A percentile compares a stretch with the other conserved stretches of the same genome.
These are phyloP conservation scores for Prietella phreatophila DNA, from an alignment of 2,113 vertebrate species.

Conservation along the genomic window DNA sequence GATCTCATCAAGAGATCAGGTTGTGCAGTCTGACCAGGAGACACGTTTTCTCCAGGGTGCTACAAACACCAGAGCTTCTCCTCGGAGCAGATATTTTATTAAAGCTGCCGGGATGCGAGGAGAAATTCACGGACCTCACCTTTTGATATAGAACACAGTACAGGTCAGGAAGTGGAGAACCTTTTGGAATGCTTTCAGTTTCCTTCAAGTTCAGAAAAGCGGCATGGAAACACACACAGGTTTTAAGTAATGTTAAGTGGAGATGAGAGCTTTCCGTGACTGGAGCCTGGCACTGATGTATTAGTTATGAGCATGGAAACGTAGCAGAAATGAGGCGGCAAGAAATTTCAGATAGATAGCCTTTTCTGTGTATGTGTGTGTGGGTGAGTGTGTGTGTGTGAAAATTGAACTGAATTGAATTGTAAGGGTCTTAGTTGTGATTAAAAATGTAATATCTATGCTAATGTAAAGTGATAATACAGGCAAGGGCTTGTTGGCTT, in stretches of 20 bases:
- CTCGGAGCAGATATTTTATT: not conserved
- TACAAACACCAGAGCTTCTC: not conserved
- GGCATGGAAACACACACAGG: not conserved
- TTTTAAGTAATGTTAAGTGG: conserved; percentile 36
- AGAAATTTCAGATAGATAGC: conserved; percentile 3
- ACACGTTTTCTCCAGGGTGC: not conserved
- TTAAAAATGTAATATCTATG: not conserved
- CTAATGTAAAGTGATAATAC: too few relatives aligned
- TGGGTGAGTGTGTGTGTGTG: not conserved
- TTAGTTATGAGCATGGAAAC: conserved; percentile 37
- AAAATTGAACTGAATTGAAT: too few relatives aligned
- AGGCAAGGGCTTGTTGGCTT: too few relatives aligned
- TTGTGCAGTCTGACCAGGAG: not conserved
- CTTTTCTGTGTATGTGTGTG: not conserved
- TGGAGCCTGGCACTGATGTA: conserved; percentile 31
- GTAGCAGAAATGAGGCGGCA: not conserved
- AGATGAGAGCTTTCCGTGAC: conserved; percentile 10
- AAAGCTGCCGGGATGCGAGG: not conserved
- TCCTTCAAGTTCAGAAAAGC: conserved; percentile 27
- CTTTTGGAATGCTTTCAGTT: conserved; percentile 1
- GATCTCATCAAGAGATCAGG: not conserved
- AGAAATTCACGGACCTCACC: not conserved
- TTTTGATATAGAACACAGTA: not conserved
- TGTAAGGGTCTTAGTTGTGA: not conserved
- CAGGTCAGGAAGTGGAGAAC: not conserved